Evolutionary conservation across 2,888 invertebrate species (phyloP).

Genomic region (Julus scandinavius): DNA sequence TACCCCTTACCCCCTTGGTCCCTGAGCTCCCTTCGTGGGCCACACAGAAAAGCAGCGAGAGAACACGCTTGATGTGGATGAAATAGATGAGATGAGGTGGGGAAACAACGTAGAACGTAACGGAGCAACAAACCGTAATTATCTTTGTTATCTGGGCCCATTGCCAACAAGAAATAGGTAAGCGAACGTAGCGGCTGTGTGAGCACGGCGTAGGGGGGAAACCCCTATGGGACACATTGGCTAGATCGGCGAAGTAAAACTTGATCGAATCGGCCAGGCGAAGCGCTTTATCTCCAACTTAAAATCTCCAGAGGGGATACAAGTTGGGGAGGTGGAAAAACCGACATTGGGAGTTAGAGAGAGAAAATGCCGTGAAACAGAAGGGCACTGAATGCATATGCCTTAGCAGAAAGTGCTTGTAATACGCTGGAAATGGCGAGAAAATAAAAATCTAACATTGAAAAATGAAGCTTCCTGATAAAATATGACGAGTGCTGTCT

Average conservation of each 20-base stretch:
- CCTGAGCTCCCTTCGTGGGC: not conserved
- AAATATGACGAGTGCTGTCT: not conserved
- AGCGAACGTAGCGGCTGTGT: not conserved
- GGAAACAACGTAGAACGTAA: slow-evolving; percentile 33
- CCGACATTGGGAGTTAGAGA: not conserved
- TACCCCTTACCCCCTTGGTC: not conserved
- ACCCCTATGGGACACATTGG: slow-evolving; percentile 52
- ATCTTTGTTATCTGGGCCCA: slow-evolving; percentile 48
- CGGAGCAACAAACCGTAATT: slow-evolving; percentile 50
- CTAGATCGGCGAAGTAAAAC: slow-evolving; percentile 53
- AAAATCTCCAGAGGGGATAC: slow-evolving; percentile 48
- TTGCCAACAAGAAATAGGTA: slow-evolving; percentile 44
- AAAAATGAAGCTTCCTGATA: not conserved
- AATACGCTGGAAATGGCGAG: not conserved
- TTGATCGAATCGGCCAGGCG: slow-evolving; percentile 54
- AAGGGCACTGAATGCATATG: not conserved
- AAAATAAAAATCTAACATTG: not conserved
- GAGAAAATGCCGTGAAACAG: not conserved
- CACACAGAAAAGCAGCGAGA: not conserved
- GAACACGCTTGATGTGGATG: slow-evolving; percentile 16
- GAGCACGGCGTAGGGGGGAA: not conserved
- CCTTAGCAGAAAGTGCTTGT: not conserved
- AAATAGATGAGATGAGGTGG: slow-evolving; percentile 46
- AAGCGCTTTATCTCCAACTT: slow-evolving; percentile 51
- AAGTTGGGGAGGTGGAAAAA: slow-evolving; percentile 41